Base-by-base conservation (phyloP, 2,888 invertebrate genomes). In the Diplazon laetatorius region DNA sequence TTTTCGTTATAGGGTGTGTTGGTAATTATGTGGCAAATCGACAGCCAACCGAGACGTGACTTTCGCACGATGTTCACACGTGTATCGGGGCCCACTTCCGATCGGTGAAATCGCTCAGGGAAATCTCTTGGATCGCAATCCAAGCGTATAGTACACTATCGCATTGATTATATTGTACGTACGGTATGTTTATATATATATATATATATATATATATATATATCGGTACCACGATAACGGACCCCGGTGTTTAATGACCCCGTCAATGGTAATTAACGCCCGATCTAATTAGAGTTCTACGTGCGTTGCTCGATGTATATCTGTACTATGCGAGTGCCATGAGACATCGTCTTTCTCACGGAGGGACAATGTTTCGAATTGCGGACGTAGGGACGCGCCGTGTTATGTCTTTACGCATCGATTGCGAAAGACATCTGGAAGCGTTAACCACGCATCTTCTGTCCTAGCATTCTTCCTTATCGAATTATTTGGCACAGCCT, bases 151-250 rank as follows among this genome's bases (percentile, higher is more conserved):
- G 50, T 52, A 16, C 39, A 55, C 52, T 44, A 71, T 35, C 60
- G 37, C 22, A 39, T 52, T 12, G 37, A 52, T 37, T 66, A 52
- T 66, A 52, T 52, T 50, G 65, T 39, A 22, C 46, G 63, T 10
- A 16, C 6, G 6, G 16, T 10, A 20, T 50, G 46, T 55, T 30
- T 39, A 44, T 39, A 46, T 12, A 46, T 55, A 16, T 57, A 57
- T n/a, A n/a, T n/a, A n/a, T n/a, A n/a, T n/a, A n/a, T n/a, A n/a
- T n/a, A n/a, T n/a, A n/a, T n/a, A n/a, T n/a, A n/a, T n/a, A n/a
- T n/a, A n/a, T n/a, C n/a, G n/a, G n/a, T n/a, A n/a, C n/a, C 35
- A 76, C 66, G 85, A 85, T 86, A 85, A 86, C 83, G 77, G 80
- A 75, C 75, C 70, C 74, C 78, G 70, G 59, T 74, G 78, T 74